Evolutionary conservation across 2,888 invertebrate species (phyloP).

Genomic region (Gymnoscelis rufifasciata): DNA sequence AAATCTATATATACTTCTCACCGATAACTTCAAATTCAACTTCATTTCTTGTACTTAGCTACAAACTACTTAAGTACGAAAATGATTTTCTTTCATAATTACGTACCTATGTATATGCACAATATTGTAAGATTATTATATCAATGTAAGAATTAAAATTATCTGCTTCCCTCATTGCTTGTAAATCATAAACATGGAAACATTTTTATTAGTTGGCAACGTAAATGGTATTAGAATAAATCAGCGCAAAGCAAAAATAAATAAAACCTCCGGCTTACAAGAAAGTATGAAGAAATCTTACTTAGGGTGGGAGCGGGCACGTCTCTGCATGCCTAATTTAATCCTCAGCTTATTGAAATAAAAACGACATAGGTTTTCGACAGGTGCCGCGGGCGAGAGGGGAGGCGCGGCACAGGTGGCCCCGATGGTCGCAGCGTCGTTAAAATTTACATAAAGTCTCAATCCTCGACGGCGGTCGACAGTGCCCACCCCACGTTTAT

Average conservation of each 20-base stretch:
- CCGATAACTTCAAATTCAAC: too few species aligned
- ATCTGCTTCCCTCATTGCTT: too few species aligned
- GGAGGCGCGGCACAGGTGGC: conserved; percentile 69
- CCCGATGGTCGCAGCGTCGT: conserved; percentile 78
- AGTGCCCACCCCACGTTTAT: conserved; percentile 76
- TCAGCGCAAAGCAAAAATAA: conserved; percentile 8
- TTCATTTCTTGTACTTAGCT: too few species aligned
- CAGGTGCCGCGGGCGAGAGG: conserved; percentile 64
- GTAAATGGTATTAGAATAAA: too few species aligned
- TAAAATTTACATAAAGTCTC: conserved; percentile 80
- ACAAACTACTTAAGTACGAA: too few species aligned
- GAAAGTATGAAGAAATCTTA: conserved; percentile 47
- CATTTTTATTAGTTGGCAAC: too few species aligned
- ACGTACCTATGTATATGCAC: too few species aligned
- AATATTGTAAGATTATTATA: too few species aligned
- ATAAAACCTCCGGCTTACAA: conserved; percentile 30
- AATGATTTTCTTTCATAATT: too few species aligned
- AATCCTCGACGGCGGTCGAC: conserved; percentile 71
- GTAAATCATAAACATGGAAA: too few species aligned
- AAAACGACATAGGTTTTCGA: conserved; percentile 79
- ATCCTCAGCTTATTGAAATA: conserved; percentile 77
- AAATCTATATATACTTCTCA: too few species aligned
- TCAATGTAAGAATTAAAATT: too few species aligned
- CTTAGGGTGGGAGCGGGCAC: conserved; percentile 42
- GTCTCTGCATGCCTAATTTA: conserved; percentile 75